Evolutionary conservation across 2,888 invertebrate species (phyloP), one percentile per base, ranked within the genome.

Genomic region (Drosophila macrospina): DNA sequence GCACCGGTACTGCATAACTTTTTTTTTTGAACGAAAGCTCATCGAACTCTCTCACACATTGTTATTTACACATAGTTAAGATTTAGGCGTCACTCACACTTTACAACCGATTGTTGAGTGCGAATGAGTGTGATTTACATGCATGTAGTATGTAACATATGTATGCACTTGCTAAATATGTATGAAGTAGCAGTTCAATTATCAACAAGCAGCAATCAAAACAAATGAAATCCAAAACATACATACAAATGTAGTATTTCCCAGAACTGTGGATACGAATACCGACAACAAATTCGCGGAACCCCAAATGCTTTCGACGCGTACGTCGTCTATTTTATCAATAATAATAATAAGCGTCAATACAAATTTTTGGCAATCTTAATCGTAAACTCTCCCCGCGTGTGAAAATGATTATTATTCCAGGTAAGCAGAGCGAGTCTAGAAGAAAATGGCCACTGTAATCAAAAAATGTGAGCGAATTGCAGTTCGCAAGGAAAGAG

Each of bases 391-490:
- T 24, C 51, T 42, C 16, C 10, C 11, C 41, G 15, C 36, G 20
- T 41, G 48, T 62, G 48, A 30, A 45, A 56, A 55, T 34, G 24
- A 67, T 37, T 16, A 28, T 48, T 28, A 55, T 67, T 45, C 55
- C 47, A 16, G 39, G 54, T 54, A 28, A 10, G 16, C 57, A 42
- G 8, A 28, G 41, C 42, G 37, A 44, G 51, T 72, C 62, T 39
- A 61, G 37, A 72, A 63, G 57, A 74, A 74, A 67, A 77, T 73
- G 69, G 75, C 74, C 45, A 54, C 52, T 52, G 51, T 52, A 54
- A 61, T 44, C 37, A 44, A 30, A 55, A 24, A 57, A 51, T 42
- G 67, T 63, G 41, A 68, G 60, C 59, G 52, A 73, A 69, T 52
- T 78, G 69, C 73, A 66, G 47, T 59, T 54, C 34, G 44, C 44